Conservation (phyloP, 2,113 vertebrate species). For the Cephalopholis sonnerati region DNA sequence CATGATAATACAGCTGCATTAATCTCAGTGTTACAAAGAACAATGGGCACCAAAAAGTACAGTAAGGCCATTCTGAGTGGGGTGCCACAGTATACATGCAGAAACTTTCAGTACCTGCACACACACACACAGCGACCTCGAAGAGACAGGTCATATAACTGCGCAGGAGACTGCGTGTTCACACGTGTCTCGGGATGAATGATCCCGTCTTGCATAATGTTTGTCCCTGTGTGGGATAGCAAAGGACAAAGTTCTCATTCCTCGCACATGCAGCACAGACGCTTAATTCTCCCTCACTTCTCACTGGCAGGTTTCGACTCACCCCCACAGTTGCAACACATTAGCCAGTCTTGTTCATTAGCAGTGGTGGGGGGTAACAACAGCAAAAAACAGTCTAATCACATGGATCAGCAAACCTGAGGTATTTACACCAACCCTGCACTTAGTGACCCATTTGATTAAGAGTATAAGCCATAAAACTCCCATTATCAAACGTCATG, state of each 20-base stretch:
- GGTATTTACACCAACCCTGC: background rate
- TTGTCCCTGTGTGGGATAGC: slow-evolving; percentile 15
- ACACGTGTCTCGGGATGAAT: slow-evolving; percentile 23
- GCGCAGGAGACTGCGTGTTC: background rate
- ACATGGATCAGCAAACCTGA: slow-evolving; percentile 18
- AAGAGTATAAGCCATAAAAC: background rate
- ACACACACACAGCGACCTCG: background rate
- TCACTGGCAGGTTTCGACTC: slow-evolving; percentile 5
- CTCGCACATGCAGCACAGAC: slow-evolving; percentile 31
- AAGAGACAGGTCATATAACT: background rate
- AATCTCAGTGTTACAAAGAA: background rate
- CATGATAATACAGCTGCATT: background rate
- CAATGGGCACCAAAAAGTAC: background rate
- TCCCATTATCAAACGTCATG: background rate
- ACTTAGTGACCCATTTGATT: slow-evolving; percentile 3
- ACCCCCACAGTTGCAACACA: slow-evolving; percentile 25
- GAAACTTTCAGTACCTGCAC: background rate
- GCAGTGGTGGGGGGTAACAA: background rate
- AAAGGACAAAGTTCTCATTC: slow-evolving; percentile 69
- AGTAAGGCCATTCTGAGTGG: background rate
- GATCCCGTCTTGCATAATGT: slow-evolving; percentile 46
- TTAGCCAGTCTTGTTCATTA: slow-evolving; percentile 26
- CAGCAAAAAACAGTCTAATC: background rate
- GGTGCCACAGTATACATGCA: background rate
- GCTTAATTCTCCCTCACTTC: slow-evolving; percentile 7